A percentile compares a stretch with the other conserved stretches of the same genome.
Conservation (phyloP, 2,888 invertebrate genomes). For the Calliphora vomitoria region DNA sequence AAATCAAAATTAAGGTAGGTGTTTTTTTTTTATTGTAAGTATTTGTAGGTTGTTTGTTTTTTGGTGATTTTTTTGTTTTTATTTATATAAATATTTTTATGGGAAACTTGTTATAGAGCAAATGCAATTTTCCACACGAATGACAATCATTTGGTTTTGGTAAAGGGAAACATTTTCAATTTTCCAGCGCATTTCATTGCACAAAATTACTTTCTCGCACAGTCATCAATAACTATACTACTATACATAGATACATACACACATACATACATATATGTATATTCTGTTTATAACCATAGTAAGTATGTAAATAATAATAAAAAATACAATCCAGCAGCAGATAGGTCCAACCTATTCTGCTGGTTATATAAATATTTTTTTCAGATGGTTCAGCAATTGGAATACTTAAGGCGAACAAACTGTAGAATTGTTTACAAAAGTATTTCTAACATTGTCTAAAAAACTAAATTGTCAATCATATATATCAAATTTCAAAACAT, state of each 20-base stretch:
- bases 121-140: conserved; percentile 72
- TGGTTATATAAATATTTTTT: neutral
- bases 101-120: conserved; percentile 40
- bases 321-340: neutral
- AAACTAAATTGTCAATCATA: too few relatives aligned
- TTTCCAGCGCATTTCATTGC: conserved; percentile 72
- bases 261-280: neutral
- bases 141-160: conserved; percentile 60
- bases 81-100: conserved; percentile 38
- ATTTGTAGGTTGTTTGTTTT: conserved; percentile 14
- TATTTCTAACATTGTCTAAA: too few relatives aligned
- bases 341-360: neutral
- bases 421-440: too few relatives aligned
- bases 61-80: conserved; percentile 13
- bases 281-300: conserved; percentile 3
- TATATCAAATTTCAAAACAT: too few relatives aligned
- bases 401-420: too few relatives aligned
- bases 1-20: conserved; percentile 6
- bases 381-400: neutral
- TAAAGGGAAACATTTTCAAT: conserved; percentile 60
- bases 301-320: conserved; percentile 13
- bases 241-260: neutral
- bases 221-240: conserved; percentile 59
- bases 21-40: neutral
- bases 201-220: conserved; percentile 61